Conservation (phyloP, 2,888 invertebrate species). For the Caenorhabditis sp. region DNA sequence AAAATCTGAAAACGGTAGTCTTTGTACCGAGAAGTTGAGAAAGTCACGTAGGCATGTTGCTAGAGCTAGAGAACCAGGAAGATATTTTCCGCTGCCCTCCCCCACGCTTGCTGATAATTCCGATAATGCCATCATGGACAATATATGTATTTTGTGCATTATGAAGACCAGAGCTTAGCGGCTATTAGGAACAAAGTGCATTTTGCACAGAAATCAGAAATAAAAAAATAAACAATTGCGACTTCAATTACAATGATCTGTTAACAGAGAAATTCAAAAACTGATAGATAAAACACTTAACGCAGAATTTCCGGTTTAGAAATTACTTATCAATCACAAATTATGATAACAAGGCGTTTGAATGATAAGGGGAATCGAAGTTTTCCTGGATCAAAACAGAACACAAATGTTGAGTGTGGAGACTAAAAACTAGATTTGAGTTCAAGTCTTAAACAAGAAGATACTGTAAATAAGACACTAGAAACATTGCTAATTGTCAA, state of each 20-base stretch:
- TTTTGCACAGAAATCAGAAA: neutral
- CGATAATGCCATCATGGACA: neutral
- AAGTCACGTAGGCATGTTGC: slow-evolving; percentile 32
- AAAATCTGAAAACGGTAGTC: slow-evolving; percentile 29
- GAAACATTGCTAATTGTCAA: neutral
- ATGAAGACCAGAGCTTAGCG: neutral
- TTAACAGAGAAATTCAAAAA: no score
- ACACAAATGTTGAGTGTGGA: neutral
- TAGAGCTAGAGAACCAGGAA: slow-evolving; percentile 12
- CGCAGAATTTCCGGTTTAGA: slow-evolving; percentile 1
- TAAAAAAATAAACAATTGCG: no score
- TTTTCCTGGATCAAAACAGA: no score
- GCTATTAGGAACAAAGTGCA: neutral
- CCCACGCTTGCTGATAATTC: neutral
- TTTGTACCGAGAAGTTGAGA: slow-evolving; percentile 16
- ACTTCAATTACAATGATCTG: no score
- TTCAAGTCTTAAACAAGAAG: neutral
- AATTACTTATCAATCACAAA: neutral
- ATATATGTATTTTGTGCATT: neutral
- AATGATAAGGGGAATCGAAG: neutral
- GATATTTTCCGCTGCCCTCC: neutral
- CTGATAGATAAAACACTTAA: neutral
- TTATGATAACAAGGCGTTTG: neutral
- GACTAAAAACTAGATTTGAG: no score
- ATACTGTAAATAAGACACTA: neutral